A percentile compares a stretch with the other conserved stretches of the same genome.
These are phyloP conservation scores for Anorthoa munda DNA, from an alignment of 2,888 invertebrate genomes.

Conservation along the genomic window DNA sequence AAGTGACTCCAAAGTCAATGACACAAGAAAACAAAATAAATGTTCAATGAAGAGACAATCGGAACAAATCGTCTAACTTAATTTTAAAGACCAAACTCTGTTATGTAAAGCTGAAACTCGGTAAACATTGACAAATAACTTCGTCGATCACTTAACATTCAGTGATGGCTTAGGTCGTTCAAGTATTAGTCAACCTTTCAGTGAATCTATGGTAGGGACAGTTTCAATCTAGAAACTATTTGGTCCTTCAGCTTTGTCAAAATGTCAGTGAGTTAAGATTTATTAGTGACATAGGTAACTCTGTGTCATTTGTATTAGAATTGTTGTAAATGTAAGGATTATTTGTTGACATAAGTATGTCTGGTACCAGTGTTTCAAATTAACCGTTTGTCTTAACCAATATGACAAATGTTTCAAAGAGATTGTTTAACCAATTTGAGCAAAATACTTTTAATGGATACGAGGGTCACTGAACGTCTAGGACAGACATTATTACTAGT, in stretches of 20 bases:
- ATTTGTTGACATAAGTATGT: background rate
- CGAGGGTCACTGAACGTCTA: constrained; percentile 12
- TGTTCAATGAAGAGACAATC: constrained; percentile 10
- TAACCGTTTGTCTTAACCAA: constrained; percentile 1
- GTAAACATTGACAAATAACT: constrained; percentile 39
- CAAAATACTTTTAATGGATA: constrained; percentile 5
- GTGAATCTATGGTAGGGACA: constrained; percentile 27
- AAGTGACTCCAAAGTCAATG: constrained; percentile 4
- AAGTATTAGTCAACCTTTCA: constrained; percentile 13
- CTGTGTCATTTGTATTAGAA: constrained; percentile 6
- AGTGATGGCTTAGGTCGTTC: constrained; percentile 21
- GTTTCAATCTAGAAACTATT: constrained; percentile 23
- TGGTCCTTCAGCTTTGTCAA: constrained; percentile 23
- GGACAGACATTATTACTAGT: constrained; percentile 1
- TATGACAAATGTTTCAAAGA: background rate
- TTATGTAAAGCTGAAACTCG: constrained; percentile 12
- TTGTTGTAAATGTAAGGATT: constrained; percentile 3
- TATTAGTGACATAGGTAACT: constrained; percentile 10
- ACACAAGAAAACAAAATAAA: constrained; percentile 14
- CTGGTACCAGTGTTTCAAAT: background rate
- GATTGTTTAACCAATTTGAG: background rate
- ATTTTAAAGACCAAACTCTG: constrained; percentile 11
- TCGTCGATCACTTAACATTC: constrained; percentile 30
- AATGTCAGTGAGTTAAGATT: constrained; percentile 14
- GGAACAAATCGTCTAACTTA: constrained; percentile 22